Conservation (phyloP, 2,888 invertebrate genomes). For the Metallyticus violacea region DNA sequence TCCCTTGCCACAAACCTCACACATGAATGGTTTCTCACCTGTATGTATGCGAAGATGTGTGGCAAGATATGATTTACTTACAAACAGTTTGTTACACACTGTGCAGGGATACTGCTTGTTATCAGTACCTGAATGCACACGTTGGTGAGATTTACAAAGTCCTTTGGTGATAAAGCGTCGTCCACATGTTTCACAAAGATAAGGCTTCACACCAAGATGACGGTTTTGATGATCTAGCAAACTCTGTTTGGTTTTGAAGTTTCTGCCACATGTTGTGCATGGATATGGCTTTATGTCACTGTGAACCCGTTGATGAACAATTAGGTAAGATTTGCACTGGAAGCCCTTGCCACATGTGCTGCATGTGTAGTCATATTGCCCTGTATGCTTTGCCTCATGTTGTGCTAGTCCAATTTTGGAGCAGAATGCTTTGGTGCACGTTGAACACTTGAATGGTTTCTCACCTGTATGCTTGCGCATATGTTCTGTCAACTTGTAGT, state of each 20-base stretch:
- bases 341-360: conserved; percentile 60
- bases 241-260: conserved; percentile 60
- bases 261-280: conserved; percentile 55
- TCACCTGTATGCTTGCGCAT: conserved; percentile 57
- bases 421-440: conserved; percentile 58
- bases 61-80: conserved; percentile 58
- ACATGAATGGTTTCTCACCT: conserved; percentile 58
- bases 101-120: conserved; percentile 58
- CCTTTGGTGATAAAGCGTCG: conserved; percentile 60
- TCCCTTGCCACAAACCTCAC: conserved; percentile 54
- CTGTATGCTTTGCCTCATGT: conserved; percentile 60
- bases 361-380: conserved; percentile 56
- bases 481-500: conserved; percentile 54
- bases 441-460: conserved; percentile 55
- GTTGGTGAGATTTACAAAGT: conserved; percentile 57
- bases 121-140: conserved; percentile 56
- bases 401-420: conserved; percentile 60
- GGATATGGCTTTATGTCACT: conserved; percentile 57
- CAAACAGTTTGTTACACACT: conserved; percentile 59
- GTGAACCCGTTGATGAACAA: conserved; percentile 59
- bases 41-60: conserved; percentile 59
- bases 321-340: conserved; percentile 58
- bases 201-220: conserved; percentile 59
- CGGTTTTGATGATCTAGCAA: conserved; percentile 58
- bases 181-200: conserved; percentile 57